phyloP scores from a whole-genome alignment of 1,140 invertebrate species.

The Drusus annulatus region DNA sequence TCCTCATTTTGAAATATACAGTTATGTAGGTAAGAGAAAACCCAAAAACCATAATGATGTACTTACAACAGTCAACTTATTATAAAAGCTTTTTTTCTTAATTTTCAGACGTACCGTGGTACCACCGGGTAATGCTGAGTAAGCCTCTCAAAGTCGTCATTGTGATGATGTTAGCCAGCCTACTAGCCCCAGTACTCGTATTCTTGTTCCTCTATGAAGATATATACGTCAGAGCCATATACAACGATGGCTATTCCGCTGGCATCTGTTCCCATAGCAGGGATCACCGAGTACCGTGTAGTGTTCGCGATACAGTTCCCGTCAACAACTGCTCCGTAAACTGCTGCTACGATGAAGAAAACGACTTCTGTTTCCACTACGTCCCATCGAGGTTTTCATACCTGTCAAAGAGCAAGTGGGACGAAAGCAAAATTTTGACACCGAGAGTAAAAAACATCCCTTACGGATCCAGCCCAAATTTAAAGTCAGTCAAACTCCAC shows the following conservation, averaged over 20 bases:
- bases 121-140: slow-evolving; percentile 50
- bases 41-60: too few species aligned
- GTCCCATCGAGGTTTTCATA: slow-evolving; percentile 51
- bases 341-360: slow-evolving; percentile 53
- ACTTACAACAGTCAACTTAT: too few species aligned
- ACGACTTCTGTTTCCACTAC: slow-evolving; percentile 46
- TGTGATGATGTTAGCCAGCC: slow-evolving; percentile 26
- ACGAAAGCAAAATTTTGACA: slow-evolving; percentile 12
- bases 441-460: slow-evolving; percentile 22
- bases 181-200: slow-evolving; percentile 34
- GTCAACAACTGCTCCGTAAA: slow-evolving; percentile 1
- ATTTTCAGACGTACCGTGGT: slow-evolving; percentile 54
- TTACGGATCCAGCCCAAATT: slow-evolving; percentile 10
- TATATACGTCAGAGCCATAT: neutral
- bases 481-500: slow-evolving; percentile 22
- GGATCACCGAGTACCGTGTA: slow-evolving; percentile 40
- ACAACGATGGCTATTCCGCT: slow-evolving; percentile 38
- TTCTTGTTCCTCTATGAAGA: slow-evolving; percentile 44
- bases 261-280: slow-evolving; percentile 45
- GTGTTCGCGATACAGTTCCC: neutral
- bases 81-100: neutral
- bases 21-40: too few species aligned
- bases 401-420: slow-evolving; percentile 17
- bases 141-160: slow-evolving; percentile 43
- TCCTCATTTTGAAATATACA: too few species aligned